A percentile compares a stretch with the other conserved stretches of the same genome.
These are phyloP conservation scores for Streptopelia turtur DNA, from an alignment of 2,797 vertebrate genomes.

Conservation along the genomic window DNA sequence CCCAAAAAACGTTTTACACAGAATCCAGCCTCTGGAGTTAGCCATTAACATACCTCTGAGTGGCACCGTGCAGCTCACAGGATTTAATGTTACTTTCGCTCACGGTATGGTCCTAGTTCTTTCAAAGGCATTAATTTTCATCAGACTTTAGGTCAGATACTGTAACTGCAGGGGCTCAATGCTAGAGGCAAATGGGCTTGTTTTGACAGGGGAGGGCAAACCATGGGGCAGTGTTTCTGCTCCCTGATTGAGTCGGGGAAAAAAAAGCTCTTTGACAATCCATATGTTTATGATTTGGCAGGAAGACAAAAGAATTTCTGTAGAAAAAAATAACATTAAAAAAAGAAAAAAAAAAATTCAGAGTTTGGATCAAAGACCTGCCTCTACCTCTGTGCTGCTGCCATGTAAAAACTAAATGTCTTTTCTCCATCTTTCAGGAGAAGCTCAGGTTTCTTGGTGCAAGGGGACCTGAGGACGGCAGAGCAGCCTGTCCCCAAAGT, in stretches of 20 bases:
- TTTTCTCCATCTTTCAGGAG: not conserved
- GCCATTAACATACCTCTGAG: not conserved
- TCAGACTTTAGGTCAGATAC: not conserved
- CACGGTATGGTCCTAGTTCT: rapidly evolving
- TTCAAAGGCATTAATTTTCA: not conserved
- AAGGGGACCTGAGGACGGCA: not conserved
- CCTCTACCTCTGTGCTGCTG: not conserved
- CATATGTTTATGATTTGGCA: not conserved
- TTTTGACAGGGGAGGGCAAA: not conserved
- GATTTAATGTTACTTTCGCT: not conserved
- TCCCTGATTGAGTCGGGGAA: not conserved
- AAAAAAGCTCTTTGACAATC: not conserved
- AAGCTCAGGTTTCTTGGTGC: not conserved
- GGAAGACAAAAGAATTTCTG: not conserved
- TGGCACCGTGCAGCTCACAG: not conserved
- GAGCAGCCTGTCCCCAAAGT: not conserved
- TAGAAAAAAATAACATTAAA: not conserved
- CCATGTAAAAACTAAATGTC: not conserved
- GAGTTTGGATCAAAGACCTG: not conserved
- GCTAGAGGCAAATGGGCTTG: rapidly evolving
- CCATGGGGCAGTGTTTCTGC: not conserved
- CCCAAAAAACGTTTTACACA: not conserved
- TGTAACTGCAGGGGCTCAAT: rapidly evolving
- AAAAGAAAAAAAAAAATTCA: not conserved
- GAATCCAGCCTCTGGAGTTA: not conserved